Base-by-base conservation (phyloP, 2,888 invertebrate species). In the Plusia festucae region DNA sequence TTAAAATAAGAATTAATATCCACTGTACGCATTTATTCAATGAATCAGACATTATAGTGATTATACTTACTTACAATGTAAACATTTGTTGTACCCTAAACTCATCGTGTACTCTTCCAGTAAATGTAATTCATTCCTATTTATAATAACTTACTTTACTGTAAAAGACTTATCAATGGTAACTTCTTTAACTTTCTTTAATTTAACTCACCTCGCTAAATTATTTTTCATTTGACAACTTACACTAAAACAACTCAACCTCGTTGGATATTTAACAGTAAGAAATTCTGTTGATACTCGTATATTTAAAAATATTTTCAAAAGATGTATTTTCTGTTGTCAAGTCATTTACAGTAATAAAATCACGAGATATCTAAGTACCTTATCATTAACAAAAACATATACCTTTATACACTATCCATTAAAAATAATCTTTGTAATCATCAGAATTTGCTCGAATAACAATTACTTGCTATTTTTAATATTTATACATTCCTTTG, bases 21-120 rank as follows among this genome's bases (percentile, higher is more conserved):
- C 60, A 66, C 65, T 82, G 79, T 82, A 81, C 64, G n/a, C n/a
- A 82, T 82, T 82, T 69, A 73, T 55, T 65, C 59, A 77, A 72
- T 49, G 59, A 76, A 62, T 68, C 78, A 74, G 82, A 79, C 82
- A 73, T 74, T 30, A 72, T 75, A 78, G 81, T 80, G 78, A 80
- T 80, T 46, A 34, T 69, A 69, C 61, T 59, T 66, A 61, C 68
- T 59, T 66, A 61, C 68, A 65, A 54, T 74, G 74, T 72, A 68
- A 58, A 60, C 73, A 56, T 54, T 55, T 67, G n/a, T 60, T 51
- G 70, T 53, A 49, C 56, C 67, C 24, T 51, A 49, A 63, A 24
- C 46, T 53, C 56, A 76, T 65, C 59, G 44, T 74, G 61, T 75
- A 72, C 69, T 80, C 69, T 74, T 77, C 65, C 58, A 73, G 16